These are phyloP conservation scores for Bostrychus sinensis DNA, from an alignment of 2,113 vertebrate species.

Conservation along the genomic window DNA sequence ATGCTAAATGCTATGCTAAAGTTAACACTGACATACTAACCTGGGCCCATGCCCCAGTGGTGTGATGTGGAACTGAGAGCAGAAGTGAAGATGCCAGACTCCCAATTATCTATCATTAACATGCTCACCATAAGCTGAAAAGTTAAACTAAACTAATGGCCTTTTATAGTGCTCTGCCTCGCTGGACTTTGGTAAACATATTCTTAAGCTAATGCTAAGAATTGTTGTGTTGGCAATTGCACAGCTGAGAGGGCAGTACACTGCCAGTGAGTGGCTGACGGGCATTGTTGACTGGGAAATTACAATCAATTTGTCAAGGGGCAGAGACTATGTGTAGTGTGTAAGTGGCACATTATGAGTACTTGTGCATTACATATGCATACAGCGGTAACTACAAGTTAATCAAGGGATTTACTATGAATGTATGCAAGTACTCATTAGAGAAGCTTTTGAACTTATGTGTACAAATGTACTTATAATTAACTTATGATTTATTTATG, in stretches of 20 bases:
- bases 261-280: no score
- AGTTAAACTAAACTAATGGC: constrained; percentile 87
- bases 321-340: neutral
- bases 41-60: neutral
- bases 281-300: neutral
- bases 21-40: no score
- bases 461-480: no score
- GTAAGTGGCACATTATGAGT: constrained; percentile 13
- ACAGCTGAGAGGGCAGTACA: constrained; percentile 82
- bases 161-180: constrained; percentile 85
- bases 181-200: constrained; percentile 88
- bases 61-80: constrained; percentile 12
- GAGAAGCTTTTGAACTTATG: constrained; percentile 24
- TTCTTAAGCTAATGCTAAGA: constrained; percentile 79
- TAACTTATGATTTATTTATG: neutral
- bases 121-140: constrained; percentile 83
- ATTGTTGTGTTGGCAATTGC: constrained; percentile 86
- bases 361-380: constrained; percentile 14
- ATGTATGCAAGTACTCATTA: constrained; percentile 42
- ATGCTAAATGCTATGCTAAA: no score
- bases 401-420: constrained; percentile 34
- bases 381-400: constrained; percentile 28
- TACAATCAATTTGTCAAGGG: neutral
- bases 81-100: constrained; percentile 76
- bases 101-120: constrained; percentile 89